Evolutionary conservation across 2,797 vertebrate genomes (phyloP).

Genomic region (Channa striata): DNA sequence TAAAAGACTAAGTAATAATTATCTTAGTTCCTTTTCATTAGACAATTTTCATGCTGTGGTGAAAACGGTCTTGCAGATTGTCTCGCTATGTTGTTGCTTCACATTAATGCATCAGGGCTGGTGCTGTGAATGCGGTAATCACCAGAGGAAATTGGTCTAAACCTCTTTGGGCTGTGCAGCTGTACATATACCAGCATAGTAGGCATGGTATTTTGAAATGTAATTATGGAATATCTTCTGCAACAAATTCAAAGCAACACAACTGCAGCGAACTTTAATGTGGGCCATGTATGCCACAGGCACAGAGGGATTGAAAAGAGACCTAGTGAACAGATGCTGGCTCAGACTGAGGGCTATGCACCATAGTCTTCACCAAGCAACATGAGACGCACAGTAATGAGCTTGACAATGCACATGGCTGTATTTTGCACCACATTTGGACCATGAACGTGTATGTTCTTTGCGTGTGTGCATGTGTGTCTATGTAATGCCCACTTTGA

Average conservation of each 20-base stretch:
- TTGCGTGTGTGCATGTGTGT: slow-evolving; percentile 19
- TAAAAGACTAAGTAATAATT: slow-evolving; percentile 72
- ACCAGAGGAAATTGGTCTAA: slow-evolving; percentile 58
- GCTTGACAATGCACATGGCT: slow-evolving; percentile 38
- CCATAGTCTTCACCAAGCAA: slow-evolving; percentile 21
- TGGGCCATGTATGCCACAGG: slow-evolving; percentile 30
- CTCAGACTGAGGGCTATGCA: slow-evolving; percentile 24
- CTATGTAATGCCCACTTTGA: slow-evolving; percentile 62
- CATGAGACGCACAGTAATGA: slow-evolving; percentile 7
- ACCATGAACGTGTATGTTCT: slow-evolving; percentile 11
- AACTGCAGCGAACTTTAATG: slow-evolving; percentile 38
- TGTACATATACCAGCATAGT: slow-evolving; percentile 21
- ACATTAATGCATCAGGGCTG: slow-evolving; percentile 48
- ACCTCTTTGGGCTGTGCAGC: slow-evolving; percentile 39
- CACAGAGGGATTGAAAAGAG: slow-evolving; percentile 43
- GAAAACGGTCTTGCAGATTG: slow-evolving; percentile 62
- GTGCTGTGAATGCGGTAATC: slow-evolving; percentile 52
- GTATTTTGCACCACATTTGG: slow-evolving; percentile 20
- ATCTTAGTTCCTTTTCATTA: slow-evolving; percentile 68
- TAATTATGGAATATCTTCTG: slow-evolving; percentile 60
- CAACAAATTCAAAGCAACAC: slow-evolving; percentile 35
- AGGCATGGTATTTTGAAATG: slow-evolving; percentile 53
- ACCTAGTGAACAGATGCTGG: slow-evolving; percentile 39
- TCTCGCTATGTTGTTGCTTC: slow-evolving; percentile 51
- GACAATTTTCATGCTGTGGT: slow-evolving; percentile 63